Percentiles rank a stretch among this genome's conserved stretches.
These are phyloP conservation scores for Aldrovandia affinis DNA, from an alignment of 2,797 vertebrate species.

Conservation along the genomic window DNA sequence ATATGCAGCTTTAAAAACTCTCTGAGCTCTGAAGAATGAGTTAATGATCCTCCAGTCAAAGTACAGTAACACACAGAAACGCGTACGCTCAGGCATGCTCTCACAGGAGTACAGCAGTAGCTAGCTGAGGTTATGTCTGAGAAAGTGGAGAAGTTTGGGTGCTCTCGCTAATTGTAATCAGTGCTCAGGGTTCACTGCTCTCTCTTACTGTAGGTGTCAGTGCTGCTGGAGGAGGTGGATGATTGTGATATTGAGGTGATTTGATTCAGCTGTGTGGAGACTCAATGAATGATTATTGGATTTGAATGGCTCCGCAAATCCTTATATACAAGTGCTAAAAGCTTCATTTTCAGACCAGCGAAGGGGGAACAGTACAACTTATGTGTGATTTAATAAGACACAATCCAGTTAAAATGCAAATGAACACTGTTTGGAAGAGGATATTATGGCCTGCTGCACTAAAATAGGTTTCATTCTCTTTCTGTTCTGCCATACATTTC, in stretches of 20 bases:
- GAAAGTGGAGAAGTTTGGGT: background rate
- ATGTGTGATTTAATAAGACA: background rate
- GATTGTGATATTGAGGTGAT: background rate
- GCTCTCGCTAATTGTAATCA: background rate
- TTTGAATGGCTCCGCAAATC: background rate
- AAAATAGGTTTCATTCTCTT: background rate
- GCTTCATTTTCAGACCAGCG: no score
- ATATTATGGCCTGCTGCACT: background rate
- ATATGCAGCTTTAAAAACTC: background rate
- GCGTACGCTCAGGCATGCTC: background rate
- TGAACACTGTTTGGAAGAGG: background rate
- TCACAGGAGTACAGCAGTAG: background rate
- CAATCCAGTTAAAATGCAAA: background rate
- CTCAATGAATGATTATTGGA: background rate
- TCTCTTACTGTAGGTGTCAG: background rate
- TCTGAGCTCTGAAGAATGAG: no score
- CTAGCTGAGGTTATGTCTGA: background rate
- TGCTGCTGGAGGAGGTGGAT: background rate
- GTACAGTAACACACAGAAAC: background rate
- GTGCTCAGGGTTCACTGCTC: background rate
- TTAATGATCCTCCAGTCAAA: no score
- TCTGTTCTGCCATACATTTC: background rate
- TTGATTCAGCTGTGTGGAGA: background rate
- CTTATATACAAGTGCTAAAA: no score
- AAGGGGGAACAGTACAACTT: background rate